These are phyloP conservation scores for Anguilla rostrata DNA, from an alignment of 2,113 vertebrate genomes.

Conservation along the genomic window DNA sequence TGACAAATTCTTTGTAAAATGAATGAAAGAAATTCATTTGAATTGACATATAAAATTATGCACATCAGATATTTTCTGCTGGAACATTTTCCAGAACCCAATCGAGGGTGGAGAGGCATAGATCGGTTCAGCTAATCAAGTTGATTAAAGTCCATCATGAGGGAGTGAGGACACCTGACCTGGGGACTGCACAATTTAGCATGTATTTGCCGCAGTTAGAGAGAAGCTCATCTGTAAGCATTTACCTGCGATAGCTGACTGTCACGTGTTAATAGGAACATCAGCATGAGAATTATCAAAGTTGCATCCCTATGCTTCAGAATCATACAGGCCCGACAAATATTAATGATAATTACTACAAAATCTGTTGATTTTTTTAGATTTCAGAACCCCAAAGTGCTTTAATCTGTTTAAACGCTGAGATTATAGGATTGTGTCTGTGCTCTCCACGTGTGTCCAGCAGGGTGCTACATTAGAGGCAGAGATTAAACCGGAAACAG, in stretches of 20 bases:
- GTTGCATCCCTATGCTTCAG: background rate
- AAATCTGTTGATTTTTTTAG: background rate
- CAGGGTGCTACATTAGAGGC: background rate
- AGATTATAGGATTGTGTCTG: background rate
- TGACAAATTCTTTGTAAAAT: no score
- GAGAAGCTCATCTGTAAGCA: background rate
- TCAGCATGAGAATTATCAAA: background rate
- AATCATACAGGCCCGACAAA: background rate
- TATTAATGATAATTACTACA: background rate
- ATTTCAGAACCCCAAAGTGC: background rate
- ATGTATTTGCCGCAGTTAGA: background rate
- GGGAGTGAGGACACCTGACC: background rate
- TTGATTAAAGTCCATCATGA: background rate
- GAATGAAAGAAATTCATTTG: no score
- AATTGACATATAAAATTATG: background rate
- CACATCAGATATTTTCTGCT: background rate
- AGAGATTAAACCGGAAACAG: slow-evolving; percentile 3
- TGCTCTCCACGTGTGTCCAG: background rate
- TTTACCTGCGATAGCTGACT: background rate
- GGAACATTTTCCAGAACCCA: background rate
- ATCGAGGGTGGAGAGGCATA: background rate
- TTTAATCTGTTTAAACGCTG: background rate
- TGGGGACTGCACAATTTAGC: background rate
- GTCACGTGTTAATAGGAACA: background rate
- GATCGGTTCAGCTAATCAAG: background rate